phyloP scores from a whole-genome alignment of 1,140 invertebrate species.

The Zelostemma sp. region DNA sequence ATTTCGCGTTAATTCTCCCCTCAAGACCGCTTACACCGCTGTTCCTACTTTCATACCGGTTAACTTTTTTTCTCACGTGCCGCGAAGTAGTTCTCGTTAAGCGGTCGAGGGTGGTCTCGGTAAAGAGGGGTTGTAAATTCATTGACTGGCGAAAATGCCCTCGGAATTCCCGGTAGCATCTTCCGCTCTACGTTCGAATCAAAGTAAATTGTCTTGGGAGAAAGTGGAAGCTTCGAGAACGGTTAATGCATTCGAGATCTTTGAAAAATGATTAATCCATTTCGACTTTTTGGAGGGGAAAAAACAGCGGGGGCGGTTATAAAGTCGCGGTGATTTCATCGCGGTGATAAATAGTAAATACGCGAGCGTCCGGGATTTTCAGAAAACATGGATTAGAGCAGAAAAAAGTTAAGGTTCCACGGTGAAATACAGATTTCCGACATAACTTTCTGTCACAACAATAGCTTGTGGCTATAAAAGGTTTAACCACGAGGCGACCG shows the following conservation, averaged over 20 bases:
- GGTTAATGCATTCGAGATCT: neutral
- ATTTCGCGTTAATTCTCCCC: slow-evolving; percentile 67
- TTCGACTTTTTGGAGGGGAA: too few species aligned
- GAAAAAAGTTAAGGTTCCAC: slow-evolving; percentile 47
- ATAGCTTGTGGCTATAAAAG: slow-evolving; percentile 65
- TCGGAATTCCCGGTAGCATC: slow-evolving; percentile 45
- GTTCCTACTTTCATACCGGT: slow-evolving; percentile 43
- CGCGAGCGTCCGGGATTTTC: slow-evolving; percentile 26
- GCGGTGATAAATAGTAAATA: slow-evolving; percentile 27
- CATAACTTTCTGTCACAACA: slow-evolving; percentile 70
- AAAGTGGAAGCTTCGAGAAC: neutral
- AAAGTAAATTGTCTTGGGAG: slow-evolving; percentile 51
- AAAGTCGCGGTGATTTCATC: slow-evolving; percentile 11
- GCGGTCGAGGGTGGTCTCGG: slow-evolving; percentile 56
- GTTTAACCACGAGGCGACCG: slow-evolving; percentile 62
- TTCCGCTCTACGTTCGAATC: slow-evolving; percentile 39
- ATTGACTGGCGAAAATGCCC: slow-evolving; percentile 68
- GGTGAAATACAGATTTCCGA: slow-evolving; percentile 57
- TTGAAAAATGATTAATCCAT: too few species aligned
- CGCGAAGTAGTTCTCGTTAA: slow-evolving; percentile 66
- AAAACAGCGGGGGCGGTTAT: slow-evolving; percentile 7
- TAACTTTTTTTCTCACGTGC: slow-evolving; percentile 66
- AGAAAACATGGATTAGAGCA: slow-evolving; percentile 41
- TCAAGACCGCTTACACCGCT: slow-evolving; percentile 63
- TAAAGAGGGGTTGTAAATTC: slow-evolving; percentile 68